Evolutionary conservation across 2,888 invertebrate species (phyloP), one percentile per base, ranked within the genome.

Genomic region (Danaus chrysippus): DNA sequence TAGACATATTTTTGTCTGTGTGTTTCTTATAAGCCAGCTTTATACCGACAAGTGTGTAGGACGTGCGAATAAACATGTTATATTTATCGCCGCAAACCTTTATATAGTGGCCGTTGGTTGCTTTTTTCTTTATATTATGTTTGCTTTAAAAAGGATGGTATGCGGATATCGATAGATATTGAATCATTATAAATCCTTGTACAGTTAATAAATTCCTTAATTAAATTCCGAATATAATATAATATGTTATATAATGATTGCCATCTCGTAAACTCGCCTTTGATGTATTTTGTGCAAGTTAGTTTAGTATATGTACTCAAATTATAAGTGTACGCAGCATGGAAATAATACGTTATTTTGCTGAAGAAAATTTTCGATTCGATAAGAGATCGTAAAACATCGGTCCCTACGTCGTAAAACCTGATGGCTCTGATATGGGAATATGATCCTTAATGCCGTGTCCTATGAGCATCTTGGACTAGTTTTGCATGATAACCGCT

Each of bases 21-120:
- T 65, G 71, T 59, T 57, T 67, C 62, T 63, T 76, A 73, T 86
- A 77, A 74, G 82, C 67, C 82, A 66, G 70, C 86, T 82, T 81
- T 78, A 74, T 77, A 71, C 81, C 73, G 70, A 73, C 73, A 73
- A 77, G 74, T 81, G 86, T 87, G 88, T 90, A 87, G 89, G 89
- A 90, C 90, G 88, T 88, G 90, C 86, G 88, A 90, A 90, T 91
- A 91, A 91, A 91, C 89, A 89, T 85, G 80, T 86, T 88, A 91
- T 91, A 90, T 91, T 91, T 91, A 91, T 89, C 83, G 84, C 77
- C 78, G 77, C 88, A 87, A 90, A 90, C 91, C 90, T 91, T 90
- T 90, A 90, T 90, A 89, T 89, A 89, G 90, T 89, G 85, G 88
- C 85, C 87, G 88, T 88, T 86, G 90, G 89, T 91, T 89, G 90